Percentiles rank a stretch among this genome's conserved stretches.
These are phyloP conservation scores for Podotricha telesiphe DNA, from an alignment of 2,888 invertebrate genomes.

Conservation along the genomic window DNA sequence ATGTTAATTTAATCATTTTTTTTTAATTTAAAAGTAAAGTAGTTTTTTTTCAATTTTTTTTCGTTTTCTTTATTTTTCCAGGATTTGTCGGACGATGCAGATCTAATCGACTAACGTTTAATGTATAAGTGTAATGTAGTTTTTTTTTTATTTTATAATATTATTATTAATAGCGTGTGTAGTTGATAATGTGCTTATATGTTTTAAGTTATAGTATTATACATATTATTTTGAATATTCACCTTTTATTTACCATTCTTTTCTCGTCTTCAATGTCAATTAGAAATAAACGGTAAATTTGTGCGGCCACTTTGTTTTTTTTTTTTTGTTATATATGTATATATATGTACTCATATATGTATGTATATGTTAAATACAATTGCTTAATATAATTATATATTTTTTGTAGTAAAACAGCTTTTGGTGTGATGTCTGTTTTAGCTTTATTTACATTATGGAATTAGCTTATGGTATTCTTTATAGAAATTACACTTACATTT, in stretches of 20 bases:
- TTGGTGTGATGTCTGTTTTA: no score
- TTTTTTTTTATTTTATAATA: slow-evolving; percentile 56
- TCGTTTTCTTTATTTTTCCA: slow-evolving; percentile 53
- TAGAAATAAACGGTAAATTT: not conserved
- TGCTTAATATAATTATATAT: no score
- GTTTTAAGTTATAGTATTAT: slow-evolving; percentile 73
- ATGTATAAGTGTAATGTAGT: slow-evolving; percentile 50
- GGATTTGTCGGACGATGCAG: slow-evolving; percentile 77
- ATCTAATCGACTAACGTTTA: slow-evolving; percentile 60
- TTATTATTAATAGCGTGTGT: slow-evolving; percentile 58
- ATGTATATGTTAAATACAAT: no score
- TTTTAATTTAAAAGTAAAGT: no score
- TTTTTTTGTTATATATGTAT: not conserved
- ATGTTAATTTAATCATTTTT: no score
- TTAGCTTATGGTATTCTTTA: no score
- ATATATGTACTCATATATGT: no score
- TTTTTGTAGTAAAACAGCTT: no score
- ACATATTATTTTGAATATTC: slow-evolving; percentile 49
- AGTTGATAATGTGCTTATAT: slow-evolving; percentile 72
- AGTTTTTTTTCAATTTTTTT: no score
- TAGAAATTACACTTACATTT: no score
- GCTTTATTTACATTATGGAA: no score
- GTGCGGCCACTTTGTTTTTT: not conserved
- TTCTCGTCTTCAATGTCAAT: slow-evolving; percentile 14
- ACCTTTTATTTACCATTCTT: slow-evolving; percentile 12